phyloP scores from a whole-genome alignment of 2,888 invertebrate genomes.

The Chorisops tibialis region DNA sequence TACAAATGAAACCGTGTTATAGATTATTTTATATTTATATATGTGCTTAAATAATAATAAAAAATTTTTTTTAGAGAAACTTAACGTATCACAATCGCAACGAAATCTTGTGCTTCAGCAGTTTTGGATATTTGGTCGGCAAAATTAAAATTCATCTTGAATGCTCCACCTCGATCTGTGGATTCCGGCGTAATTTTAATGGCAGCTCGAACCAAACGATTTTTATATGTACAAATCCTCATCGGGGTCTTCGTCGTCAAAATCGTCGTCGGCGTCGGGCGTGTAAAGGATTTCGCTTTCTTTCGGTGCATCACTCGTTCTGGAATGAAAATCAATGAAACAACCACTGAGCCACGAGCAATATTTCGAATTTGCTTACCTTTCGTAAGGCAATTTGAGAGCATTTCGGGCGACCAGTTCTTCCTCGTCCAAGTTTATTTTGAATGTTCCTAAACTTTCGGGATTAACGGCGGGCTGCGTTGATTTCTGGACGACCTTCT shows the following conservation, averaged over 20 bases:
- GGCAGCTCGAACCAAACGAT: background rate
- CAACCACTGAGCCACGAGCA: background rate
- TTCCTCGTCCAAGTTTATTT: slow-evolving; percentile 50
- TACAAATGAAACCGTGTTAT: too few relatives aligned
- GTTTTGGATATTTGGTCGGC: too few relatives aligned
- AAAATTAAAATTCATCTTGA: too few relatives aligned
- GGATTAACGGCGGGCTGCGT: slow-evolving; percentile 33
- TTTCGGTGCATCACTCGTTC: slow-evolving; percentile 52
- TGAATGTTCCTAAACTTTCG: slow-evolving; percentile 43
- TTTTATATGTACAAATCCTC: slow-evolving; percentile 72
- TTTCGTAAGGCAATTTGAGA: slow-evolving; percentile 50
- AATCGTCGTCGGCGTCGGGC: slow-evolving; percentile 75
- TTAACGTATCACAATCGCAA: too few relatives aligned
- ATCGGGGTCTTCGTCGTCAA: slow-evolving; percentile 85
- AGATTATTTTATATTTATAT: too few relatives aligned
- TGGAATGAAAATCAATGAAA: background rate
- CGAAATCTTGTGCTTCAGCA: too few relatives aligned
- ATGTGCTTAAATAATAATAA: too few relatives aligned
- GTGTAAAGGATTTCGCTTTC: slow-evolving; percentile 69
- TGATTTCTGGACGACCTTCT: slow-evolving; percentile 27
- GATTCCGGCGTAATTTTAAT: too few relatives aligned
- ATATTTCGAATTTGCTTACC: slow-evolving; percentile 36
- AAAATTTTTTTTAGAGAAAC: too few relatives aligned
- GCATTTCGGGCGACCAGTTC: slow-evolving; percentile 50
- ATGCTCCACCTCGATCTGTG: too few relatives aligned